phyloP scores from a whole-genome alignment of 2,113 vertebrate genomes.

The Tichodroma muraria region DNA sequence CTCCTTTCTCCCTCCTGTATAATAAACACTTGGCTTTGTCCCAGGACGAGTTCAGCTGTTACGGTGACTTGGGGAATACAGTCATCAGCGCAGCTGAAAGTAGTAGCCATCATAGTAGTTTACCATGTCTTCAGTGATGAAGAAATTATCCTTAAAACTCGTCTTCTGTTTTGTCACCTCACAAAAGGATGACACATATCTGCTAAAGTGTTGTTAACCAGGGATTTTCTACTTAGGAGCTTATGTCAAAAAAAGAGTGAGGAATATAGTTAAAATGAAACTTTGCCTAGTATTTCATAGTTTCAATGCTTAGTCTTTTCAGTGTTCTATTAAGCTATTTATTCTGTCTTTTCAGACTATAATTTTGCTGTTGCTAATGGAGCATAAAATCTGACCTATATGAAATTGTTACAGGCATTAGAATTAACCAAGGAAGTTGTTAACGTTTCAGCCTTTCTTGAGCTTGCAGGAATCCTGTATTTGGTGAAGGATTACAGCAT shows the following conservation, averaged over 20 bases:
- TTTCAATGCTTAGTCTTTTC: background rate
- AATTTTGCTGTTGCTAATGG: background rate
- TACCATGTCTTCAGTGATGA: too few relatives aligned
- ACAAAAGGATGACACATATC: background rate
- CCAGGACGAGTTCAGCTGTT: background rate
- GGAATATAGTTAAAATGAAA: background rate
- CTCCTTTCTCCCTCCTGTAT: rapidly evolving
- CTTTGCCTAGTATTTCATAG: background rate
- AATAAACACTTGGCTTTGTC: background rate
- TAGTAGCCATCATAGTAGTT: background rate
- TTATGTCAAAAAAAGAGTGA: background rate
- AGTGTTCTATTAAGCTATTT: background rate
- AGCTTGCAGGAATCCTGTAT: background rate
- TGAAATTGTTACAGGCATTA: background rate
- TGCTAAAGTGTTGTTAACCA: background rate
- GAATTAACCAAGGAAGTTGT: background rate
- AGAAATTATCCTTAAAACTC: background rate
- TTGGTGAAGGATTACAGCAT: background rate
- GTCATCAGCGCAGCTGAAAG: background rate
- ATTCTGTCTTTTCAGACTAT: background rate
- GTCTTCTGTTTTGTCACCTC: background rate
- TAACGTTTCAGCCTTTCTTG: background rate
- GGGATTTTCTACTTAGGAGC: background rate
- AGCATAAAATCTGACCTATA: background rate
- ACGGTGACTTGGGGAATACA: rapidly evolving